Evolutionary conservation across 2,888 invertebrate species (phyloP).

Genomic region (Leucophenga montana): DNA sequence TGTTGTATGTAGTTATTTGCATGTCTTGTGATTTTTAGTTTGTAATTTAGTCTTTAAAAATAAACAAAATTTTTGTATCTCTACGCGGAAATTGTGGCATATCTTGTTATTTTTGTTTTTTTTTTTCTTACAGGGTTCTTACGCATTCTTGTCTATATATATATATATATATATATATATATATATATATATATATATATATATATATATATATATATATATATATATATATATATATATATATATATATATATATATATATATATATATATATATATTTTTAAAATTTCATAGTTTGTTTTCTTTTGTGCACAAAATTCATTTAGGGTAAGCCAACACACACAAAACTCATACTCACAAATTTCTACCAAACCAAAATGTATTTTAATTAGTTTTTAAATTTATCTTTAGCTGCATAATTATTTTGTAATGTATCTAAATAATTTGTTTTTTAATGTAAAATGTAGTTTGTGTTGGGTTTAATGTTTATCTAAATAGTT

Average conservation of each 20-base stretch:
- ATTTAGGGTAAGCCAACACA: not conserved
- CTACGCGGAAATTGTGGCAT: slow-evolving; percentile 32
- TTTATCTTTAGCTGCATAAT: not conserved
- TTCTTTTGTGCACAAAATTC: not conserved
- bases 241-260: too few species aligned
- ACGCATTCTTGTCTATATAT: not conserved
- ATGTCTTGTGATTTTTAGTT: slow-evolving; percentile 34
- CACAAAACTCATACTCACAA: not conserved
- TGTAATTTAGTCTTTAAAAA: not conserved
- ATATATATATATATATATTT: too few species aligned
- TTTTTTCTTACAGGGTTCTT: slow-evolving; percentile 14
- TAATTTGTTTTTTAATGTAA: not conserved
- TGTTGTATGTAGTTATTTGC: slow-evolving; percentile 37
- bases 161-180: too few species aligned
- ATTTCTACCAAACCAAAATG: slow-evolving; percentile 37
- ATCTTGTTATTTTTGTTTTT: slow-evolving; percentile 17
- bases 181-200: too few species aligned
- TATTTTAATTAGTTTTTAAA: slow-evolving; percentile 25
- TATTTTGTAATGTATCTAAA: not conserved
- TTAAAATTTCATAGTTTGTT: too few species aligned
- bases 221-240: too few species aligned
- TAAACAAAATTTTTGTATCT: not conserved
- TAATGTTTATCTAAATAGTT: not conserved
- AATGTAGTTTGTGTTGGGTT: not conserved
- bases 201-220: too few species aligned